Percentiles rank a stretch among this genome's conserved stretches.
These are phyloP conservation scores for Idaea straminata DNA, from an alignment of 2,888 invertebrate genomes.

Conservation along the genomic window DNA sequence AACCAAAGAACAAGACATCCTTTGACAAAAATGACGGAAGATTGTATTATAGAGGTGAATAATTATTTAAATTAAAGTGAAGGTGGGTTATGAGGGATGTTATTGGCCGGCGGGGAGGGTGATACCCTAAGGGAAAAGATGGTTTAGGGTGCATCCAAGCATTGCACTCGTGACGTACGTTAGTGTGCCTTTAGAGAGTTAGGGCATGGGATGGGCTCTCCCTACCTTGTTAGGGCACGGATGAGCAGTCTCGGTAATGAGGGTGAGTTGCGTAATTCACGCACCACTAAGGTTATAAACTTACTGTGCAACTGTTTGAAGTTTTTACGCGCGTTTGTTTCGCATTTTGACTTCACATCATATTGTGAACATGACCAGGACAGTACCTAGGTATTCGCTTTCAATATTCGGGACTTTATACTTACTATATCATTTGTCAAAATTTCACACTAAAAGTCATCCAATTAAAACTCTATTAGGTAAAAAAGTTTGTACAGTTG, in stretches of 20 bases:
- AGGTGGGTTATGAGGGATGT: not conserved
- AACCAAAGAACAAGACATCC: constrained; percentile 15
- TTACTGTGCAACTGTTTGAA: constrained; percentile 71
- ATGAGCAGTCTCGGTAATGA: constrained; percentile 69
- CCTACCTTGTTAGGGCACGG: constrained; percentile 65
- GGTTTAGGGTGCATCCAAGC: not conserved
- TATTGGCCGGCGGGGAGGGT: not conserved
- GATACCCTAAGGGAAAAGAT: not conserved
- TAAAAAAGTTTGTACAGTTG: no score
- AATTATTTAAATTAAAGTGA: constrained; percentile 5
- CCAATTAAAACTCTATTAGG: no score
- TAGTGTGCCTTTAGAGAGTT: constrained; percentile 15
- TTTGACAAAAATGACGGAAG: constrained; percentile 11
- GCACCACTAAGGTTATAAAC: constrained; percentile 55
- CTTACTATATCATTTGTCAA: no score
- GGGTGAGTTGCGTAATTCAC: constrained; percentile 72
- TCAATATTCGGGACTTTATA: no score
- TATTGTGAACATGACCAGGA: not conserved
- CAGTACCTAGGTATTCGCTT: not conserved
- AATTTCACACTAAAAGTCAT: no score
- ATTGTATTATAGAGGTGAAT: not conserved
- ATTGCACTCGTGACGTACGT: not conserved
- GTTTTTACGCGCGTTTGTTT: constrained; percentile 67
- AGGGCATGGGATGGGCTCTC: constrained; percentile 46
- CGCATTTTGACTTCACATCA: constrained; percentile 24